These are phyloP conservation scores for Noctua comes DNA, from an alignment of 2,888 invertebrate species.

Conservation along the genomic window DNA sequence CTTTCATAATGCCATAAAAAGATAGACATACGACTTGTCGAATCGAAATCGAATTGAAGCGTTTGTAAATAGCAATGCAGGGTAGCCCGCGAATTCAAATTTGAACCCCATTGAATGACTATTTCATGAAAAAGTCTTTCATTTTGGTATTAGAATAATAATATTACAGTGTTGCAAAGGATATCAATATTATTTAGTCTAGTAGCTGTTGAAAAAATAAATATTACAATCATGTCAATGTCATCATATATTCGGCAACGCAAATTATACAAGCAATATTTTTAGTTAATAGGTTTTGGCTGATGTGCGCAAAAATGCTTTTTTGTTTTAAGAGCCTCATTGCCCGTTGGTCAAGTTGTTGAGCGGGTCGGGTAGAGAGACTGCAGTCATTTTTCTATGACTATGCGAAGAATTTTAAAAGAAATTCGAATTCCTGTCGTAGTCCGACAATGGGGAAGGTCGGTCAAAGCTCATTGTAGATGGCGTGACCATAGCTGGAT, in stretches of 20 bases:
- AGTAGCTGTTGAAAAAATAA: conserved; percentile 20
- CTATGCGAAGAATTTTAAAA: not conserved
- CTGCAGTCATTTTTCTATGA: not conserved
- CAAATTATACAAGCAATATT: conserved; percentile 32
- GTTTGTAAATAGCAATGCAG: too few relatives aligned
- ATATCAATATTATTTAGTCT: conserved; percentile 25
- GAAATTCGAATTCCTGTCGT: not conserved
- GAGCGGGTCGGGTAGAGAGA: not conserved
- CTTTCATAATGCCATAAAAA: too few relatives aligned
- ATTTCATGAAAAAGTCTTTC: too few relatives aligned
- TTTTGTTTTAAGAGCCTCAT: not conserved
- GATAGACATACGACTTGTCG: too few relatives aligned
- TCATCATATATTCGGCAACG: conserved; percentile 13
- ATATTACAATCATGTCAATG: conserved; percentile 32
- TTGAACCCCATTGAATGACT: too few relatives aligned
- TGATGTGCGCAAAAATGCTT: not conserved
- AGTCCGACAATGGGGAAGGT: too few relatives aligned
- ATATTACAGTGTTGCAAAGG: not conserved
- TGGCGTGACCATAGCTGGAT: too few relatives aligned
- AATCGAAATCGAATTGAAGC: too few relatives aligned
- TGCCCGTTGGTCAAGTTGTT: not conserved
- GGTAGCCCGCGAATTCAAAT: too few relatives aligned
- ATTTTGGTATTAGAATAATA: not conserved
- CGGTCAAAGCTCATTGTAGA: too few relatives aligned
- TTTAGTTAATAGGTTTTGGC: conserved; percentile 27